These are phyloP conservation scores for Drosophila imparisetae DNA, from an alignment of 2,888 invertebrate species.

Conservation along the genomic window DNA sequence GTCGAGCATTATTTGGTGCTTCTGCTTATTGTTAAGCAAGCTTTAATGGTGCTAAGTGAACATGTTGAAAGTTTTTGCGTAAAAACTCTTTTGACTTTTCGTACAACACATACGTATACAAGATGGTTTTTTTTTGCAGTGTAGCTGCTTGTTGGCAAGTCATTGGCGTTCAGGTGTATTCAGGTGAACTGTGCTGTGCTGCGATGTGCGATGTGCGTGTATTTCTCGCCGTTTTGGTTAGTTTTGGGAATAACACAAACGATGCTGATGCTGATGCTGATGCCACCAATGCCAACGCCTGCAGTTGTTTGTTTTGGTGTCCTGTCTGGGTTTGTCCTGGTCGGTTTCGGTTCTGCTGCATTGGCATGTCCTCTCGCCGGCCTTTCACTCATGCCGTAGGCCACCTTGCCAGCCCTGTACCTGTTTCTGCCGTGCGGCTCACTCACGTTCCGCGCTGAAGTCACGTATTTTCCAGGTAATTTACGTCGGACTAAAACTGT, in stretches of 20 bases:
- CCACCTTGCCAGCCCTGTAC: conserved; percentile 5
- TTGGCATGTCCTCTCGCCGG: conserved; percentile 51
- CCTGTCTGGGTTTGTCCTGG: conserved; percentile 19
- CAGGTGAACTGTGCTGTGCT: conserved; percentile 7
- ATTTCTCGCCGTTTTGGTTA: conserved; percentile 22
- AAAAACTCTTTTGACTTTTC: background rate
- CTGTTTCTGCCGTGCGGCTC: conserved; percentile 34
- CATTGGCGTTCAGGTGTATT: conserved; percentile 23
- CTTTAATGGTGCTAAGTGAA: background rate
- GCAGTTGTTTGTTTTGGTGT: conserved; percentile 55
- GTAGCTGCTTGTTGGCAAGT: conserved; percentile 10
- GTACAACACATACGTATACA: background rate
- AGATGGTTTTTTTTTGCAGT: background rate
- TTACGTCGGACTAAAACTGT: conserved; percentile 82
- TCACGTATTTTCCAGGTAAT: conserved; percentile 85
- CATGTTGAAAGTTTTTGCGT: background rate
- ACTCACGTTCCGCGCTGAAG: conserved; percentile 71
- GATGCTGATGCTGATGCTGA: background rate
- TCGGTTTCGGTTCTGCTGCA: conserved; percentile 13
- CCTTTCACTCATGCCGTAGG: conserved; percentile 46
- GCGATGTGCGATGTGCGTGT: conserved; percentile 20
- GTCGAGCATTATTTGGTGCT: background rate
- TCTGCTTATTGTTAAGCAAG: conserved; percentile 12
- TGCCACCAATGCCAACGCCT: conserved; percentile 16
- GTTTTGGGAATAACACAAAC: conserved; percentile 31